phyloP scores from a whole-genome alignment of 2,888 invertebrate genomes.

The Auanema sp. region DNA sequence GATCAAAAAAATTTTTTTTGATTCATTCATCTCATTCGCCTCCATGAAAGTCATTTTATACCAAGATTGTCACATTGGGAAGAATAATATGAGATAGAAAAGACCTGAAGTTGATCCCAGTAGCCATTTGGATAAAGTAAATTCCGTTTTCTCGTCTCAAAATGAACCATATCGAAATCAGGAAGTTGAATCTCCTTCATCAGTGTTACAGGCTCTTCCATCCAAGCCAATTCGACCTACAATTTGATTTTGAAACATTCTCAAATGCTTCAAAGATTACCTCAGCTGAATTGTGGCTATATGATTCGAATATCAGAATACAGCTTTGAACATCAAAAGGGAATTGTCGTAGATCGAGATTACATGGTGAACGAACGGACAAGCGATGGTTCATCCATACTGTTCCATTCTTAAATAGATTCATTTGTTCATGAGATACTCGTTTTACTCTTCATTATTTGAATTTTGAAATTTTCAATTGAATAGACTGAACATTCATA shows the following conservation, averaged over 20 bases:
- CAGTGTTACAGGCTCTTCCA: conserved; percentile 62
- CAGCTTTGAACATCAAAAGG: conserved; percentile 60
- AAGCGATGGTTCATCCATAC: conserved; percentile 64
- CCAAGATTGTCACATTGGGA: too few species aligned
- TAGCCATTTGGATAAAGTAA: conserved; percentile 58
- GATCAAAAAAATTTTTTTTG: too few species aligned
- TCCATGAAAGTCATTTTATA: too few species aligned
- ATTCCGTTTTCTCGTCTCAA: conserved; percentile 47
- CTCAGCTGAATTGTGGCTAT: conserved; percentile 63
- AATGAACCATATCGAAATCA: conserved; percentile 63
- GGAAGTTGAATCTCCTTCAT: conserved; percentile 63
- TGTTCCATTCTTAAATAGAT: conserved; percentile 57
- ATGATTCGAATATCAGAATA: conserved; percentile 61
- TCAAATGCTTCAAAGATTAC: conserved; percentile 24
- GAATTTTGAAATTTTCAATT: too few species aligned
- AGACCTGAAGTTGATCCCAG: conserved; percentile 51
- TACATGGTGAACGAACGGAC: conserved; percentile 63
- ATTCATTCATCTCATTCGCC: too few species aligned
- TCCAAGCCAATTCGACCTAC: conserved; percentile 59
- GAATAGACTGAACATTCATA: too few species aligned
- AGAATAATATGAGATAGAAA: not conserved
- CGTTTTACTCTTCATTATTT: too few species aligned
- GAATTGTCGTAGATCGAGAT: conserved; percentile 58
- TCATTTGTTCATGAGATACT: too few species aligned
- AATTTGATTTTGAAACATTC: not conserved